Evolutionary conservation across 2,113 vertebrate genomes (phyloP).

Genomic region (Archilochus colubris): DNA sequence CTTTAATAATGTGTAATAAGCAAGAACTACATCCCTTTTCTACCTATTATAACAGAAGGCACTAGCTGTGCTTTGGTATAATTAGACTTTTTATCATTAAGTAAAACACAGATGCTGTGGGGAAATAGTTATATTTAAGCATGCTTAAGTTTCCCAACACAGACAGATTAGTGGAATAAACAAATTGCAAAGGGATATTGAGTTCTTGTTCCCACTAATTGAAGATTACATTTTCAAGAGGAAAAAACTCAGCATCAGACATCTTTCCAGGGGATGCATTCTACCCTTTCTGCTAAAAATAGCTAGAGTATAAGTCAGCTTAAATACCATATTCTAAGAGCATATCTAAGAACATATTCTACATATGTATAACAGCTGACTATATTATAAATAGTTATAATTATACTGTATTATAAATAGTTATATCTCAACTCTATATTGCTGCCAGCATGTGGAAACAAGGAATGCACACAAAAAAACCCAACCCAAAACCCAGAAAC

Average conservation of each 20-base stretch:
- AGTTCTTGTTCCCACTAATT: constrained; percentile 27
- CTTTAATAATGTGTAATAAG: background rate
- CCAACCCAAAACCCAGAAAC: no score
- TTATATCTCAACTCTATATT: background rate
- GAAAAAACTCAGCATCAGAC: constrained; percentile 5
- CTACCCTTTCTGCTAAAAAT: constrained; percentile 23
- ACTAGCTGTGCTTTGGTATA: background rate
- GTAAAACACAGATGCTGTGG: background rate
- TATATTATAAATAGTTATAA: constrained; percentile 20
- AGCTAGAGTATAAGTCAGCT: background rate
- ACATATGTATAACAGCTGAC: background rate
- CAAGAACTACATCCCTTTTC: background rate
- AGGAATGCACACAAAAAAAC: background rate
- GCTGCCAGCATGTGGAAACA: background rate
- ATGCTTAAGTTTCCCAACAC: background rate
- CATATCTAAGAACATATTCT: no score
- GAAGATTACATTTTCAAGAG: constrained; percentile 20
- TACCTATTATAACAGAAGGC: background rate
- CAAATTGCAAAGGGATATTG: background rate
- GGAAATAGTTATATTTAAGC: constrained; percentile 2
- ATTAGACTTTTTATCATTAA: background rate
- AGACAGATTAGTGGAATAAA: background rate
- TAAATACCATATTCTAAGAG: background rate
- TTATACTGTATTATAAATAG: constrained; percentile 14
- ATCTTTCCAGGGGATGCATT: constrained; percentile 6